Evolutionary conservation across 2,888 invertebrate species (phyloP).

Genomic region (Schrankia costaestrigalis): DNA sequence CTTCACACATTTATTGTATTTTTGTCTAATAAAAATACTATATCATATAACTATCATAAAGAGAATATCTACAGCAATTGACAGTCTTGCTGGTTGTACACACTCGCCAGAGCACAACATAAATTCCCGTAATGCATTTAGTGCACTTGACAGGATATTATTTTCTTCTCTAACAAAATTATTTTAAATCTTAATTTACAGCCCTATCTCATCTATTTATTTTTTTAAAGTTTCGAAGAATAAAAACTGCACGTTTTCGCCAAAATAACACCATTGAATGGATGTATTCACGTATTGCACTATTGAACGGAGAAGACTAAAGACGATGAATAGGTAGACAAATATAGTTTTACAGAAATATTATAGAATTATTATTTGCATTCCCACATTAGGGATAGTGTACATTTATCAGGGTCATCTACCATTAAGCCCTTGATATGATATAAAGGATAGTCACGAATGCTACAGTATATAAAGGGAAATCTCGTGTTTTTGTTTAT

Average conservation of each 20-base stretch:
- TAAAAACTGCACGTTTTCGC: slow-evolving; percentile 48
- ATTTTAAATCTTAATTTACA: slow-evolving; percentile 65
- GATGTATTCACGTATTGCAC: slow-evolving; percentile 68
- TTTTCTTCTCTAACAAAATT: slow-evolving; percentile 52
- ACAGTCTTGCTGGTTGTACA: slow-evolving; percentile 77
- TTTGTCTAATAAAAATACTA: slow-evolving; percentile 81
- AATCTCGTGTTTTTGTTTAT: slow-evolving; percentile 4
- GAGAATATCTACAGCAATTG: slow-evolving; percentile 78
- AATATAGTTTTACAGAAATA: slow-evolving; percentile 17
- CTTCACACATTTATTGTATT: slow-evolving; percentile 82
- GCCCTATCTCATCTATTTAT: slow-evolving; percentile 58
- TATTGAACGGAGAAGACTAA: slow-evolving; percentile 41
- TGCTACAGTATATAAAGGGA: slow-evolving; percentile 12
- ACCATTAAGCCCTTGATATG: too few species aligned
- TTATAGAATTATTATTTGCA: slow-evolving; percentile 12
- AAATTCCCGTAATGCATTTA: slow-evolving; percentile 51
- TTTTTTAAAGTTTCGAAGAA: slow-evolving; percentile 41
- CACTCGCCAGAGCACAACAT: slow-evolving; percentile 61
- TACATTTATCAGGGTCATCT: too few species aligned
- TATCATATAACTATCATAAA: slow-evolving; percentile 73
- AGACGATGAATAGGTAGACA: slow-evolving; percentile 11
- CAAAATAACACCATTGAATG: slow-evolving; percentile 64
- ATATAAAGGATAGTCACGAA: slow-evolving; percentile 9
- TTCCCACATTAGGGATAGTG: slow-evolving; percentile 3
- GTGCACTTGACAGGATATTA: slow-evolving; percentile 36